phyloP scores from a whole-genome alignment of 1,140 invertebrate species.

The Drosophila pseudoobscura region DNA sequence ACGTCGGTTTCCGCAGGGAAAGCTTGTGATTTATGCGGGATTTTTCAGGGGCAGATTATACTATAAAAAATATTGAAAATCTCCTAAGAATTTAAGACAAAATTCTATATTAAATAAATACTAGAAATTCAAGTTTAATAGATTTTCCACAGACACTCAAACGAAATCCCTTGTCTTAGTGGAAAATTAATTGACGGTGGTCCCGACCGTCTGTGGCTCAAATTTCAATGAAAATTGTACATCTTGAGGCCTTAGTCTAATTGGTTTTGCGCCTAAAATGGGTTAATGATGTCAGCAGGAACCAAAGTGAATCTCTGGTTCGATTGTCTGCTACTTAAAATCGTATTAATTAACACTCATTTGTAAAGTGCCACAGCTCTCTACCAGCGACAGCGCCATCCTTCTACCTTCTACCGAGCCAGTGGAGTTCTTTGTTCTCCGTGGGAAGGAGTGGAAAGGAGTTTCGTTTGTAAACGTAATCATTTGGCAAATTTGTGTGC shows the following conservation, averaged over 20 bases:
- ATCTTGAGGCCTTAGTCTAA: conserved; percentile 33
- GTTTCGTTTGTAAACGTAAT: conserved; percentile 47
- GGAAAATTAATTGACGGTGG: no score
- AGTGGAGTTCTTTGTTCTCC: conserved; percentile 1
- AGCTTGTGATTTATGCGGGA: no score
- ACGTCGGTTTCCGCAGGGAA: not conserved
- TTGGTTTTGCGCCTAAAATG: conserved; percentile 65
- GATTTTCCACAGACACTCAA: no score
- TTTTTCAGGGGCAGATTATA: conserved; percentile 28
- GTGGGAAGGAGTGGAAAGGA: not conserved
- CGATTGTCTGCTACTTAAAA: conserved; percentile 59
- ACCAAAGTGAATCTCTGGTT: conserved; percentile 6
- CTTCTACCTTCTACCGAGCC: no score
- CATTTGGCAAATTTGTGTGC: conserved; percentile 53
- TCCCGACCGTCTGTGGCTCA: no score
- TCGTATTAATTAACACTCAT: conserved; percentile 70
- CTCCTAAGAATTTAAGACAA: no score
- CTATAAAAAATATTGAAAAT: conserved; percentile 17
- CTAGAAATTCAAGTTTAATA: no score
- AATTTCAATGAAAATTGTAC: no score
- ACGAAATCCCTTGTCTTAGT: no score
- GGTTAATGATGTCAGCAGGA: conserved; percentile 54
- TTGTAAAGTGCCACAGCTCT: conserved; percentile 32
- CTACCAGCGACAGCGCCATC: conserved; percentile 25
- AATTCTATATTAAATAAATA: no score